Evolutionary conservation across 2,888 invertebrate genomes (phyloP).

Genomic region (Cerastoderma edule): DNA sequence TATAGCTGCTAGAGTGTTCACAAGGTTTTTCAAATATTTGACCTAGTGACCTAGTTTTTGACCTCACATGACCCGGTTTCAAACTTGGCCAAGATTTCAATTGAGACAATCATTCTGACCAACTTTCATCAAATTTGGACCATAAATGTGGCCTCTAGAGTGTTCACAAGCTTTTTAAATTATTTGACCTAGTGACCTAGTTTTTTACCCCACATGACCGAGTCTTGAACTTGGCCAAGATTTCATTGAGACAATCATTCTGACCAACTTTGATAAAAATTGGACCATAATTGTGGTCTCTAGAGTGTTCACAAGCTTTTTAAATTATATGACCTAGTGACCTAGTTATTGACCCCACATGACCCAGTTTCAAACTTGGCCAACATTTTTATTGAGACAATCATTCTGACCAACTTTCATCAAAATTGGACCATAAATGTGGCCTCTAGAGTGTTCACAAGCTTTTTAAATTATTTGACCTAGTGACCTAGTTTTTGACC

Average conservation of each 20-base stretch:
- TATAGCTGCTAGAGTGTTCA: slow-evolving; percentile 16
- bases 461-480: too few relatives aligned
- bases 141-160: slow-evolving; percentile 10
- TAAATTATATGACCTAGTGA: too few relatives aligned
- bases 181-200: not conserved
- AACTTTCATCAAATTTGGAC: slow-evolving; percentile 1
- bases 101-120: slow-evolving; percentile 19
- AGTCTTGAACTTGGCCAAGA: slow-evolving; percentile 4
- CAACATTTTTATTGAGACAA: too few relatives aligned
- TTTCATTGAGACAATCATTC: slow-evolving; percentile 6
- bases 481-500: too few relatives aligned
- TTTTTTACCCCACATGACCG: slow-evolving; percentile 7
- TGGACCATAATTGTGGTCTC: too few relatives aligned
- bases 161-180: slow-evolving; percentile 8
- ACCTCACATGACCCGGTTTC: slow-evolving; percentile 16
- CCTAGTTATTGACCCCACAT: too few relatives aligned
- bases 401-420: too few relatives aligned
- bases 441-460: too few relatives aligned
- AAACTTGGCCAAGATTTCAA: slow-evolving; percentile 12
- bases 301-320: too few relatives aligned
- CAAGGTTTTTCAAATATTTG: slow-evolving; percentile 22
- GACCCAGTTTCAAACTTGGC: too few relatives aligned
- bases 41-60: slow-evolving; percentile 22
- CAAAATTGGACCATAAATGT: too few relatives aligned
- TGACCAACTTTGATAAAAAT: not conserved